Base-by-base conservation (phyloP, 1,140 invertebrate species). In the Saxidomus purpurata region DNA sequence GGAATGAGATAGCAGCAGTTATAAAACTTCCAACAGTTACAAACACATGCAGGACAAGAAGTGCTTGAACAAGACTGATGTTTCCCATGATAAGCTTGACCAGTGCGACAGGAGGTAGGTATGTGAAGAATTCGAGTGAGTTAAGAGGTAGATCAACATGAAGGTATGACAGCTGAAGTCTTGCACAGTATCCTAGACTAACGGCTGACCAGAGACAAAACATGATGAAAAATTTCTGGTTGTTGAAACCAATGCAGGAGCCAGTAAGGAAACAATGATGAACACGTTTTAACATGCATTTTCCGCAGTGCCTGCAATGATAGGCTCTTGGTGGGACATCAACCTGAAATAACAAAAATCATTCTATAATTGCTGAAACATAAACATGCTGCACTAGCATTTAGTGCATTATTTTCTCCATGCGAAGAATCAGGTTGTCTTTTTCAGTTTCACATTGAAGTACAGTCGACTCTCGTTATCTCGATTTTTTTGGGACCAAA, bases 201-300 rank as follows among this genome's bases (percentile, higher is more conserved):
- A 92, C 47, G 11, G 90, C 52, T 13, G 89, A 63, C 61, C 93
- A 94, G 31, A 94, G 49, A 55, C 87, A 85, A 81, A 92, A 93
- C 6, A 94, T 69, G 19, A 94, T 67, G 84, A 94, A 95, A 63
- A 91, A 91, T 80, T 92, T 90, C 74, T 93, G 93, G 85, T 94
- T 95, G 86, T 90, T 85, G 38, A 91, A 91, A 31, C 94, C 94
- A 61, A 95, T 91, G 67, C 94, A 95, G 19, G 92, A 91, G 6
- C 92, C 93, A 11, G 94, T 94, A 52, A 95, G 92, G 88, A 93
- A 94, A 86, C 94, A 95, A 84, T 95, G 94, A 61, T 95, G 94
- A 79, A 94, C 94, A n/a, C 94, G 81, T 81, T 93, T 93, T 81
- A 95, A 89, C 47, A 95, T 93, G 76, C 94, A 95, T 38, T 90